Evolutionary conservation across 2,888 invertebrate species (phyloP), one percentile per base, ranked within the genome.

Genomic region (Dasysyrphus albostriatus): DNA sequence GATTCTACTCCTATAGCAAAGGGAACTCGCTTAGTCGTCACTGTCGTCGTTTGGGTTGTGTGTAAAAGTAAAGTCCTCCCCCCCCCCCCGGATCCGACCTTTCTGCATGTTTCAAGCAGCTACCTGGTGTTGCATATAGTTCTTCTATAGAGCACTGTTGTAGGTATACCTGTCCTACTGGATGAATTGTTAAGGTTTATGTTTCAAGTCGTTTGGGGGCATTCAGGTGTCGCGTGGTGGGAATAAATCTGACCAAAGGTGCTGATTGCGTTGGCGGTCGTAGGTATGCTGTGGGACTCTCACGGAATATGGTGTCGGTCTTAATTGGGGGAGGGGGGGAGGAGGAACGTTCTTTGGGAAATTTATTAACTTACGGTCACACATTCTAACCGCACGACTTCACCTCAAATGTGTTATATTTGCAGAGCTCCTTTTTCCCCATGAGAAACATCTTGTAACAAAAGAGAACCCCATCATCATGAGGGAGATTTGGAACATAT

Each of bases 291-390:
- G 24, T 51, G 37, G 75, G 42, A 42, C 34, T 54, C 29, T 7
- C 5, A 19, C 32, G n/a, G 19, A 51, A n/a, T 65, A 24, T 2
- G 24, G 37, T 37, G 3, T 37, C 9, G 9, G 9, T 24, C 24
- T 3, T 24, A 24, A 24, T 24, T 24, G 24, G 24, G 24, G 24
- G 24, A 24, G 24, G 24, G 24, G 24, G 24, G 32, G 32, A 5
- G 32, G 32, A 5, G 63, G 39, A 32, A 34, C 70, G 70, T 59
- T 79, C 44, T 16, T 34, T 74, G 82, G 58, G 32, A 85, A 85
- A 85, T 85, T 85, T 85, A 85, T 85, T 81, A 82, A 85, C 85
- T 85, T 58, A 85, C 74, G 69, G 81, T 77, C 77, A 77, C 63
- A 85, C 81, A 81, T 77, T 73, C 47, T 77, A 61, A 85, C 73